Conservation (phyloP, 2,797 vertebrate genomes). For the Choloepus didactylus region DNA sequence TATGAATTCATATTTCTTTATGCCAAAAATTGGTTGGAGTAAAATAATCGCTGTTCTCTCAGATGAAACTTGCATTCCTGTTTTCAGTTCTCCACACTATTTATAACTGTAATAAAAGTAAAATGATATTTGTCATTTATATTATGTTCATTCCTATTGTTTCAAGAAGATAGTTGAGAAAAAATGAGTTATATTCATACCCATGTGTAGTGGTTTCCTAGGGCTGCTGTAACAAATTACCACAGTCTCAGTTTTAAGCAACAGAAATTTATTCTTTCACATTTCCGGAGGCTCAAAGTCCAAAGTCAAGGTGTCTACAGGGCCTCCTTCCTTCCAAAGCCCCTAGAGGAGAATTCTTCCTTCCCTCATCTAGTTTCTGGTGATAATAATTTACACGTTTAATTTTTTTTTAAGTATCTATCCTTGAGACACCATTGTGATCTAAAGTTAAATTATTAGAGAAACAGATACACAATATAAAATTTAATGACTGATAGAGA, state of each 20-base stretch:
- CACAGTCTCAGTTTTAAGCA: not conserved
- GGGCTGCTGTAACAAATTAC: not conserved
- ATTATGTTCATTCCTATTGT: not conserved
- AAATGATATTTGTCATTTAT: not conserved
- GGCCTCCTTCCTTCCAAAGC: rapidly evolving
- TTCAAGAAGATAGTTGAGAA: not conserved
- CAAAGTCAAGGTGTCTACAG: not conserved
- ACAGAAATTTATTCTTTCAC: not conserved
- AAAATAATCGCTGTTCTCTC: not conserved
- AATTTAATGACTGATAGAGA: not conserved
- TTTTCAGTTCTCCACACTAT: not conserved
- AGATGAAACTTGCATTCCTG: not conserved
- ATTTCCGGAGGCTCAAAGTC: not conserved
- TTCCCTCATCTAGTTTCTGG: not conserved
- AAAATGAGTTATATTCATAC: not conserved
- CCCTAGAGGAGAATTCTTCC: not conserved
- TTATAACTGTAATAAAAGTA: not conserved
- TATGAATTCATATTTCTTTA: not conserved
- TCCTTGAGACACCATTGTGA: not conserved
- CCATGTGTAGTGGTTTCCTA: not conserved
- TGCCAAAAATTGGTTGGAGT: not conserved
- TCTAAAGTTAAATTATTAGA: not conserved
- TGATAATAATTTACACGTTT: not conserved
- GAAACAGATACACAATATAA: not conserved
- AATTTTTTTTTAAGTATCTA: conserved; percentile 43